Base-by-base conservation (phyloP, 2,888 invertebrate species). In the Anthrax anthrax region DNA sequence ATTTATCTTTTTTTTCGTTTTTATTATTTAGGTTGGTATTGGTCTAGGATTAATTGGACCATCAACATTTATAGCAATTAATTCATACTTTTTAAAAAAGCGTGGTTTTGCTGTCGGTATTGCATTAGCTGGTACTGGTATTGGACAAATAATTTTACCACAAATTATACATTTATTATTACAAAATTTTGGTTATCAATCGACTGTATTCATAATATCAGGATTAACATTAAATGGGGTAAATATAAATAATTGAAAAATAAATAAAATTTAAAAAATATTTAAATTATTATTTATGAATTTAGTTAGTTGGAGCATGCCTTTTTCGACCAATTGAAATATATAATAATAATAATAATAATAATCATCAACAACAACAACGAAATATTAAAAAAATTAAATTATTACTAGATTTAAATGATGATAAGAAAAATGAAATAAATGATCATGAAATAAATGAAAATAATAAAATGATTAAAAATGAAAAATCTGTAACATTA, bases 121-220 rank as follows among this genome's bases (percentile, higher is more conserved):
- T 29, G 78, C 83, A 1, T 75, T 84, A 68, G 81, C 81, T 23
- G 84, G 84, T 47, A 82, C 84, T 51, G 82, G 84, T 49, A 64
- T 83, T 23, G 84, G 84, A 4, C 82, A 84, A 61, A 80, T 82
- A 62, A 60, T 81, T 50, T 78, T 84, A 73, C 84, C 84, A 4
- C 81, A 80, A 58, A 68, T 82, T 53, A 78, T 84, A 47, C 71
- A 77, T 41, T 72, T 75, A 57, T 72, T 83, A 42, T 62, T 83
- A 51, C 75, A 77, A 52, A 69, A 73, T 54, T 82, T 76, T 61
- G 78, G 78, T 42, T 84, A 77, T 60, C 71, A 68, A 53, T 75
- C 74, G 34, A 76, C 84, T 1, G 76, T 80, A 38, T 58, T 81
- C 49, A 71, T 82, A 23, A 67, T 84, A 57, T 76, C 79, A 12